Percentiles rank a stretch among this genome's conserved stretches.
These are phyloP conservation scores for Zaprionus africanus DNA, from an alignment of 1,140 invertebrate genomes.

Conservation along the genomic window DNA sequence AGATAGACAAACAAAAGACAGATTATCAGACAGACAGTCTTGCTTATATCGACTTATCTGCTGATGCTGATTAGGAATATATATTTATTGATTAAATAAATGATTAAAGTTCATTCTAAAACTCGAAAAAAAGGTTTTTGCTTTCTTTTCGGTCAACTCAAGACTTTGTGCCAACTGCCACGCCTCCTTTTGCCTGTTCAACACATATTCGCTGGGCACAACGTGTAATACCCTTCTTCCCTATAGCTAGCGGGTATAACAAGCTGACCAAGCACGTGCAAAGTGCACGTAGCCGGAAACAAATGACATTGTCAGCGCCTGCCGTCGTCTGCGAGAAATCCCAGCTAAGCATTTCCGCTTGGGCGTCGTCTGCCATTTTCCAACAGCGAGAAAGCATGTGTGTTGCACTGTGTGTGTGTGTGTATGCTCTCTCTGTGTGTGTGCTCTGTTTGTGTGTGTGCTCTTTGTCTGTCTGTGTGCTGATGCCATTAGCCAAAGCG, in stretches of 20 bases:
- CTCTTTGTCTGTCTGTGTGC: slow-evolving; percentile 36
- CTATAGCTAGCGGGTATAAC: background rate
- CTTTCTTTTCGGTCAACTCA: no score
- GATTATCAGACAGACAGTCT: no score
- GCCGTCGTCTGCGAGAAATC: slow-evolving; percentile 62
- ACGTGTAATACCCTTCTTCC: no score
- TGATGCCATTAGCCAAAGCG: slow-evolving; percentile 68
- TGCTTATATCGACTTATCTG: no score
- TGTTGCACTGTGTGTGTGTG: slow-evolving; percentile 9
- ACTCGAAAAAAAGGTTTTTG: no score
- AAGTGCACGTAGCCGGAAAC: slow-evolving; percentile 76
- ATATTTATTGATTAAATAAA: no score
- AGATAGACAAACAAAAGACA: no score
- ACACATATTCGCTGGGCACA: no score
- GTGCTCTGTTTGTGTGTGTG: slow-evolving; percentile 6
- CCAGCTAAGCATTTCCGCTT: slow-evolving; percentile 77
- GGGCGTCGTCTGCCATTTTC: slow-evolving; percentile 50
- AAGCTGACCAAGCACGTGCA: slow-evolving; percentile 51
- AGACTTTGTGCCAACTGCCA: no score
- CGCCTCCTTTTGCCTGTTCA: no score
- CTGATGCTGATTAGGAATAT: no score
- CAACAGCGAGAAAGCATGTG: slow-evolving; percentile 16
- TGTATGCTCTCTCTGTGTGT: slow-evolving; percentile 29
- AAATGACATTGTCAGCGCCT: slow-evolving; percentile 79
- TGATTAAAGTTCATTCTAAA: no score